A percentile compares a stretch with the other conserved stretches of the same genome.
These are phyloP conservation scores for Babyrousa celebensis DNA, from an alignment of 2,797 vertebrate species.

Conservation along the genomic window DNA sequence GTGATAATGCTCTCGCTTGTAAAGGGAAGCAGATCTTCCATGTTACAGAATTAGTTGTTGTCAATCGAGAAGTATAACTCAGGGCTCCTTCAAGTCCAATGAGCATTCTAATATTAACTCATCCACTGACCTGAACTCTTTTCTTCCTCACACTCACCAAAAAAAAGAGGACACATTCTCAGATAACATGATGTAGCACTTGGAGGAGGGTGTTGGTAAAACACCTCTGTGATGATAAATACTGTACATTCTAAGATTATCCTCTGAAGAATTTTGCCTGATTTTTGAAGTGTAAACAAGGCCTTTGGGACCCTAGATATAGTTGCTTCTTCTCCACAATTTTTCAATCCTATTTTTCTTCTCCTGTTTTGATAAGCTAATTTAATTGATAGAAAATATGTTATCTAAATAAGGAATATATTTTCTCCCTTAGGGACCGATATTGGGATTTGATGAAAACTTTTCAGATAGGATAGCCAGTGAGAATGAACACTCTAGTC, in stretches of 20 bases:
- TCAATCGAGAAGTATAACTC: background rate
- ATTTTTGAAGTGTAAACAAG: background rate
- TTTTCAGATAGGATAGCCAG: background rate
- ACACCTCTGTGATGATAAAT: background rate
- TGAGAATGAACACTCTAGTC: background rate
- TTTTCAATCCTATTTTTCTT: background rate
- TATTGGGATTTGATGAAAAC: background rate
- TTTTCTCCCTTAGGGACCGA: background rate
- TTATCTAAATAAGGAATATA: background rate
- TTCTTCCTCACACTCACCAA: background rate
- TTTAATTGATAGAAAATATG: background rate
- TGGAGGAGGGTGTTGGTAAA: background rate
- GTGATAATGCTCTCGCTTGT: background rate
- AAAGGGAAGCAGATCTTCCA: background rate
- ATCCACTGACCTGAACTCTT: background rate
- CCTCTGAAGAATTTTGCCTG: background rate
- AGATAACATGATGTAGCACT: background rate
- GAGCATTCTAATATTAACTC: background rate
- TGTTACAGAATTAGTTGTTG: background rate
- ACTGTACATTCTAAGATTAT: background rate
- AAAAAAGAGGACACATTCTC: background rate
- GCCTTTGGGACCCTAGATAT: background rate
- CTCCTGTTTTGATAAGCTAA: background rate
- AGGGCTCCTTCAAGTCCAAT: background rate
- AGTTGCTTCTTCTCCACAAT: background rate